Percentiles rank a stretch among this genome's conserved stretches.
Evolutionary conservation across 2,888 invertebrate genomes (phyloP).

Genomic region (Melinaea menophilus): DNA sequence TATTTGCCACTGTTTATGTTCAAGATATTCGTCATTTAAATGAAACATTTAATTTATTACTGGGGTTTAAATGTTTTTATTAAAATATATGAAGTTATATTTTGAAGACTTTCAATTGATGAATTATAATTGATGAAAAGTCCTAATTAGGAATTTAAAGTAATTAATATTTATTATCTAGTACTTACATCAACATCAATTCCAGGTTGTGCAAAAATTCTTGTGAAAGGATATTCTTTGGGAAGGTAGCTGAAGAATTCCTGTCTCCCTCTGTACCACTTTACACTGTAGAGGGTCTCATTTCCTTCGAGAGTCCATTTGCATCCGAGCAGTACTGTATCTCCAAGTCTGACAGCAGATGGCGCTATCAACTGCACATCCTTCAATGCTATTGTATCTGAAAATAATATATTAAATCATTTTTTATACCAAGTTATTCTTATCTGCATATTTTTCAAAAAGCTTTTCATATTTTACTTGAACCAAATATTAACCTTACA

Average conservation of each 20-base stretch:
- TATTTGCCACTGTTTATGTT: slow-evolving; percentile 18
- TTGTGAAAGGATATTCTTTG: slow-evolving; percentile 86
- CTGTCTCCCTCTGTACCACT: slow-evolving; percentile 87
- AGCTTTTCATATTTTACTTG: no score
- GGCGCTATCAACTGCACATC: slow-evolving; percentile 85
- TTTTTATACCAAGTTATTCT: neutral
- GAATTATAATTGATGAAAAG: no score
- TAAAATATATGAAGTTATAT: no score
- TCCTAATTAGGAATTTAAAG: neutral
- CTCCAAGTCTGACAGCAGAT: slow-evolving; percentile 83
- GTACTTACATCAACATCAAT: slow-evolving; percentile 84
- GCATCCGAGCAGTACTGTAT: slow-evolving; percentile 85
- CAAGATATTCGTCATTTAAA: neutral
- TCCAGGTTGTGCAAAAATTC: slow-evolving; percentile 84
- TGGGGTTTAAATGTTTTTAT: neutral
- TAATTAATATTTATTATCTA: neutral
- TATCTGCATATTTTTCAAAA: no score
- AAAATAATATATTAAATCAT: slow-evolving; percentile 40
- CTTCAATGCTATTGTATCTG: slow-evolving; percentile 78
- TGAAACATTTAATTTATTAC: neutral
- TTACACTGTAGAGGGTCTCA: slow-evolving; percentile 86
- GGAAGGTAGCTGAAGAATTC: slow-evolving; percentile 90
- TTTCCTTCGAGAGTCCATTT: slow-evolving; percentile 83
- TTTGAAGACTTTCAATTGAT: no score
- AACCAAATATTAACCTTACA: no score